Conservation (phyloP, 2,113 vertebrate species). For the Nycticryphes semicollaris region DNA sequence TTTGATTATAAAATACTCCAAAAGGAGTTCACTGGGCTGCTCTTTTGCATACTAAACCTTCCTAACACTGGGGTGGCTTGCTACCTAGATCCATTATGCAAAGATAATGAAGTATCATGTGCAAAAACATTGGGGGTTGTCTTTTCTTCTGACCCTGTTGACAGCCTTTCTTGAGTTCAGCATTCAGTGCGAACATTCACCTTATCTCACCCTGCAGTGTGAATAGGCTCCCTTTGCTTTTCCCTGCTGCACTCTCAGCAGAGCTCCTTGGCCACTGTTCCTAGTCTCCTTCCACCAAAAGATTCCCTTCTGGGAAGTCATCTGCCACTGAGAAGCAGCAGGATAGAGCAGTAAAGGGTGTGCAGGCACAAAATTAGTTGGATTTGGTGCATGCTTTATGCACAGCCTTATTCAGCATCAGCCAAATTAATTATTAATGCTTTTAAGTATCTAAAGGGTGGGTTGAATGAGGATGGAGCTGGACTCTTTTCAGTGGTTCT, state of each 20-base stretch:
- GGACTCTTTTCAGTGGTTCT: too few relatives aligned
- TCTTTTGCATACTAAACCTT: neutral
- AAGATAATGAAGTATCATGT: constrained; percentile 10
- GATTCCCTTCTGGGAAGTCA: neutral
- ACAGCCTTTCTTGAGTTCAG: neutral
- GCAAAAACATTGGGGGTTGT: neutral
- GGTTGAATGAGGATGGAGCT: too few relatives aligned
- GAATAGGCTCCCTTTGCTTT: neutral
- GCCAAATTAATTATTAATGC: too few relatives aligned
- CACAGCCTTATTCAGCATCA: too few relatives aligned
- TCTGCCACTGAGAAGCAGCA: neutral
- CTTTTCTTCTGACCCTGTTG: neutral
- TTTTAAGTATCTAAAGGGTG: too few relatives aligned
- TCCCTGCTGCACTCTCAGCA: neutral
- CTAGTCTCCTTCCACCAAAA: neutral
- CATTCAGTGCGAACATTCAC: neutral
- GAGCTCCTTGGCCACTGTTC: neutral
- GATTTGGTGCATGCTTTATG: too few relatives aligned
- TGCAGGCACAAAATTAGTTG: too few relatives aligned
- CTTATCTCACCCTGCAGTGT: neutral
- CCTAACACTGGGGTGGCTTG: fast-evolving
- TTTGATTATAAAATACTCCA: constrained; percentile 29
- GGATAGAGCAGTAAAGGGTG: neutral
- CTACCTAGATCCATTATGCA: neutral
- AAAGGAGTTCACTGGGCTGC: neutral